Conservation (phyloP, 2,113 vertebrate genomes). For the Hiodon alosoides region DNA sequence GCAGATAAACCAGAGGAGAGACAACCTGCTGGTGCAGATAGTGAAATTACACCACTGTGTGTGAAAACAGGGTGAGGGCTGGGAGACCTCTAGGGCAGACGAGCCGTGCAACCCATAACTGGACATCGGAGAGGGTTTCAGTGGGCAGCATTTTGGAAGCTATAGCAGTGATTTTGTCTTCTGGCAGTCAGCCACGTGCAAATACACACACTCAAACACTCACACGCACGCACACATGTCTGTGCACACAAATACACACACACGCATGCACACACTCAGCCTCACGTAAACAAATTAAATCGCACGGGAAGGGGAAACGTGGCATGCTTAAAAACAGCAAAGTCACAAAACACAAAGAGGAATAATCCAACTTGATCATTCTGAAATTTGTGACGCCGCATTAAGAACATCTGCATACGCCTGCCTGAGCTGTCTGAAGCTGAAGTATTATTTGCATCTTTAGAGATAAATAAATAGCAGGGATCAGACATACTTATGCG, state of each 20-base stretch:
- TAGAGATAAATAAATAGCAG: conserved; percentile 16
- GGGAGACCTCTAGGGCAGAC: too few species aligned
- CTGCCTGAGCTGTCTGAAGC: conserved; percentile 21
- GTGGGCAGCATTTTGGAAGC: neutral
- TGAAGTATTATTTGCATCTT: conserved; percentile 27
- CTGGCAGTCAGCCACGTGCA: neutral
- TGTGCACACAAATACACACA: neutral
- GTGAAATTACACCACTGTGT: conserved; percentile 27
- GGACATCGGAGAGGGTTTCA: neutral
- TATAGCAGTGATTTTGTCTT: neutral
- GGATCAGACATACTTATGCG: conserved; percentile 26
- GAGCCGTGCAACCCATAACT: neutral
- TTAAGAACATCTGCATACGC: conserved; percentile 21
- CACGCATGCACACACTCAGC: conserved; percentile 15
- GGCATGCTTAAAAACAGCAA: conserved; percentile 27
- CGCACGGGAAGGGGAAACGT: conserved; percentile 39
- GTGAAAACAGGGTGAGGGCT: conserved; percentile 22
- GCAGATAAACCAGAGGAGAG: conserved; percentile 27
- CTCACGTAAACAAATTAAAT: conserved; percentile 45
- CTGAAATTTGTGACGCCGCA: conserved; percentile 16
- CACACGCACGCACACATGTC: conserved; percentile 16
- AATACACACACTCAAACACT: neutral
- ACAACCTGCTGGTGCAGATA: conserved; percentile 28
- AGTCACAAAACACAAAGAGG: conserved; percentile 11
- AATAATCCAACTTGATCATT: conserved; percentile 19